A percentile compares a stretch with the other conserved stretches of the same genome.
These are phyloP conservation scores for Diaperis boleti DNA, from an alignment of 2,888 invertebrate genomes.

Conservation along the genomic window DNA sequence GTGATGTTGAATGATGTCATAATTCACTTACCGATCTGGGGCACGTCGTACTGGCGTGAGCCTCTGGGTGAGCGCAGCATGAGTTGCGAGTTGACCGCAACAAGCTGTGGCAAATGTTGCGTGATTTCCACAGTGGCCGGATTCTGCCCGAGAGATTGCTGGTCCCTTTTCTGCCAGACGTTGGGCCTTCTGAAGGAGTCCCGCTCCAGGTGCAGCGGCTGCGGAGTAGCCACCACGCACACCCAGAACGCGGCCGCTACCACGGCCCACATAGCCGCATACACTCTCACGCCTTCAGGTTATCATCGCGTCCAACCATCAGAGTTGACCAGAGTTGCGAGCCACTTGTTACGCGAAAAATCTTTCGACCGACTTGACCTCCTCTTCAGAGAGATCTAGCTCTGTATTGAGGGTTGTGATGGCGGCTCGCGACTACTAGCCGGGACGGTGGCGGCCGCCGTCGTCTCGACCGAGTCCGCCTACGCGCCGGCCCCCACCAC, in stretches of 20 bases:
- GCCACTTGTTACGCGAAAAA: constrained; percentile 57
- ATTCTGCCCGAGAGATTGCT: constrained; percentile 45
- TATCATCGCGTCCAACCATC: constrained; percentile 61
- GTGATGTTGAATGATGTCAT: neutral
- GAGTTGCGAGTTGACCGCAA: constrained; percentile 70
- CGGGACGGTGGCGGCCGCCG: constrained; percentile 63
- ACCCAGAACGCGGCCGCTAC: constrained; percentile 63
- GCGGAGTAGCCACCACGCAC: constrained; percentile 65
- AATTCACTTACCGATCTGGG: constrained; percentile 78
- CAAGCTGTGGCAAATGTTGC: constrained; percentile 64
- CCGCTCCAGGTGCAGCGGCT: constrained; percentile 63
- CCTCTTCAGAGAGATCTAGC: constrained; percentile 38
- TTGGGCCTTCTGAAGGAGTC: constrained; percentile 60
- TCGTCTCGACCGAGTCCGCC: constrained; percentile 60
- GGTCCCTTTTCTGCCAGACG: constrained; percentile 59
- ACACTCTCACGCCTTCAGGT: constrained; percentile 60
- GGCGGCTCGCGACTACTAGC: constrained; percentile 68
- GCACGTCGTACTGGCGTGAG: constrained; percentile 85
- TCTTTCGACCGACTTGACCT: constrained; percentile 31
- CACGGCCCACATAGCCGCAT: constrained; percentile 64
- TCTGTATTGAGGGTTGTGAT: constrained; percentile 54
- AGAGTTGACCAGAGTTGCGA: constrained; percentile 52
- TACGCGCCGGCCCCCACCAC: constrained; percentile 55
- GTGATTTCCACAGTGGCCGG: constrained; percentile 59
- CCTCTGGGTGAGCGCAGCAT: constrained; percentile 83